These are phyloP conservation scores for Iguana delicatissima DNA, from an alignment of 2,797 vertebrate genomes.

Conservation along the genomic window DNA sequence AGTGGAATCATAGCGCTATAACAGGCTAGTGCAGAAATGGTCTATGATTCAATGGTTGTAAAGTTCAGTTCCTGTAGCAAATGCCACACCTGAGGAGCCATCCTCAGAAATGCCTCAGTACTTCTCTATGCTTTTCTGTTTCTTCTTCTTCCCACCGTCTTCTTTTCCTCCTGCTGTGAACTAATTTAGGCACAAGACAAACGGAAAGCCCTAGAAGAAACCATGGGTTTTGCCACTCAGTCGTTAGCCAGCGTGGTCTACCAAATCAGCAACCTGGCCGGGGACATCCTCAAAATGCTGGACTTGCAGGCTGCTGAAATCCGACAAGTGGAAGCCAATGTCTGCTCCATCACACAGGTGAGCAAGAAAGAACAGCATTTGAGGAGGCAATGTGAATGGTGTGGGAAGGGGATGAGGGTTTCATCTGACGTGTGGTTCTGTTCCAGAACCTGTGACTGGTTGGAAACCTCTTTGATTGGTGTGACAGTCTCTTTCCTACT, in stretches of 20 bases:
- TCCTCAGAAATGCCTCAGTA: not conserved
- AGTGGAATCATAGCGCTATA: too few species aligned
- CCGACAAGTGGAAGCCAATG: constrained; percentile 83
- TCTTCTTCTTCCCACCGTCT: not conserved
- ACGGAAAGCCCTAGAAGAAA: constrained; percentile 86
- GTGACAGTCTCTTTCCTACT: too few species aligned
- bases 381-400: not conserved
- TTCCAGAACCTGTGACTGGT: too few species aligned
- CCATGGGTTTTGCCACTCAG: constrained; percentile 89
- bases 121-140: not conserved
- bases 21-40: too few species aligned
- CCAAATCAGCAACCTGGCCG: constrained; percentile 90
- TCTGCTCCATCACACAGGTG: constrained; percentile 87
- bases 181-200: constrained; percentile 85
- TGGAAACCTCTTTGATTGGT: not conserved
- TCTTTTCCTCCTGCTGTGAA: not conserved
- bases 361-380: not conserved
- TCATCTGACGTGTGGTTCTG: not conserved
- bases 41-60: too few species aligned
- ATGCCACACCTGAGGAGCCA: not conserved
- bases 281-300: constrained; percentile 83
- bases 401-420: not conserved
- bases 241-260: constrained; percentile 92
- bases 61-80: not conserved
- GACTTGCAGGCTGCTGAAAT: constrained; percentile 86